These are phyloP conservation scores for Diarsia dahlii DNA, from an alignment of 2,888 invertebrate species.

Conservation along the genomic window DNA sequence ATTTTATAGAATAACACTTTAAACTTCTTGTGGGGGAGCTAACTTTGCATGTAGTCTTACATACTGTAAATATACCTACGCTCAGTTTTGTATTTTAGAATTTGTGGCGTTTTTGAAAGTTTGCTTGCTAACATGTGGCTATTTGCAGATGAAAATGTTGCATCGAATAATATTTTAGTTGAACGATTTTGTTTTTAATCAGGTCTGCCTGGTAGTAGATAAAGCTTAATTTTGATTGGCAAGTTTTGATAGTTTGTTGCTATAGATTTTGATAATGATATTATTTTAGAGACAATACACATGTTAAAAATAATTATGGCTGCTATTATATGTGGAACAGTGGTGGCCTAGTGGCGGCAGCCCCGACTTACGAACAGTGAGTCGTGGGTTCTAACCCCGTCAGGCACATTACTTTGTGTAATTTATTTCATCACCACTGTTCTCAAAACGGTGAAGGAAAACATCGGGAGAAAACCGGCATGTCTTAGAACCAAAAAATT, in stretches of 20 bases:
- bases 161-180: background rate
- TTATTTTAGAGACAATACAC: background rate
- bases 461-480: no score
- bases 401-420: no score
- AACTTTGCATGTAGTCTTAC: conserved; percentile 31
- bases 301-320: no score
- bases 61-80: background rate
- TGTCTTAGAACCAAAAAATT: no score
- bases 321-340: no score
- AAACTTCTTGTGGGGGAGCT: conserved; percentile 14
- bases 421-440: no score
- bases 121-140: conserved; percentile 2
- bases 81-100: conserved; percentile 7
- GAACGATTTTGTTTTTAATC: background rate
- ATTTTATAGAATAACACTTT: conserved; percentile 51
- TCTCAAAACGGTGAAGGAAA: no score
- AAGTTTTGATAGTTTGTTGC: background rate
- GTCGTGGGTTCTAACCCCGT: no score
- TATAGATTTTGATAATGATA: background rate
- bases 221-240: background rate
- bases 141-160: background rate
- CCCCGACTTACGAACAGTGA: no score
- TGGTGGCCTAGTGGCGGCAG: no score
- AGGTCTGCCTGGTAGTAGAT: background rate
- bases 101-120: background rate